Percentiles rank a stretch among this genome's conserved stretches.
These are phyloP conservation scores for Erpornis zantholeuca DNA, from an alignment of 2,113 vertebrate genomes.

Conservation along the genomic window DNA sequence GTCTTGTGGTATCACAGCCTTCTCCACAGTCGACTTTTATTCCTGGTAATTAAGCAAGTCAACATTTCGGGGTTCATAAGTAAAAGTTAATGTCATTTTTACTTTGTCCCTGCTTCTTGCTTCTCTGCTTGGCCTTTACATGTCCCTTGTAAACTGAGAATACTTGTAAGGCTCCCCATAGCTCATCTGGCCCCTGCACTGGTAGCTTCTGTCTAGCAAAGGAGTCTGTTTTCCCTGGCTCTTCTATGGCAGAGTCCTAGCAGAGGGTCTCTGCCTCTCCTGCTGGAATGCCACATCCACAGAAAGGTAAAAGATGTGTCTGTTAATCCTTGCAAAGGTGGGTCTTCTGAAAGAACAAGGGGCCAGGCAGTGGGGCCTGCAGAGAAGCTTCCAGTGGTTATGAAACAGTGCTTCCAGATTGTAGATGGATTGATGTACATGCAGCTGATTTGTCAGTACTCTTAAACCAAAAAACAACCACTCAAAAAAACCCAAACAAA, in stretches of 20 bases:
- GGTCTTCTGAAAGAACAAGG: neutral
- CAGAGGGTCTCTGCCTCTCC: neutral
- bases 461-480: neutral
- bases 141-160: neutral
- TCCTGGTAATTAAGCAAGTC: conserved; percentile 78
- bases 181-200: neutral
- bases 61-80: neutral
- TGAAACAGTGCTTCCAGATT: neutral
- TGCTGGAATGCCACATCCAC: neutral
- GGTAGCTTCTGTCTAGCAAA: neutral
- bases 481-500: neutral
- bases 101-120: neutral
- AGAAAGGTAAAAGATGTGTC: too few relatives aligned
- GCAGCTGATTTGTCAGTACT: neutral
- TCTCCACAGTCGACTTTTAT: conserved; percentile 87
- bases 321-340: neutral
- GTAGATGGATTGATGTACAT: neutral
- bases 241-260: neutral
- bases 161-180: accelerated
- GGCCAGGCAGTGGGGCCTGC: neutral
- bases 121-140: neutral
- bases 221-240: neutral
- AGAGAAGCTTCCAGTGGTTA: neutral
- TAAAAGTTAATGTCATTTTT: neutral
- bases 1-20: conserved; percentile 90